phyloP scores from a whole-genome alignment of 2,888 invertebrate genomes.

The Hedya salicella region DNA sequence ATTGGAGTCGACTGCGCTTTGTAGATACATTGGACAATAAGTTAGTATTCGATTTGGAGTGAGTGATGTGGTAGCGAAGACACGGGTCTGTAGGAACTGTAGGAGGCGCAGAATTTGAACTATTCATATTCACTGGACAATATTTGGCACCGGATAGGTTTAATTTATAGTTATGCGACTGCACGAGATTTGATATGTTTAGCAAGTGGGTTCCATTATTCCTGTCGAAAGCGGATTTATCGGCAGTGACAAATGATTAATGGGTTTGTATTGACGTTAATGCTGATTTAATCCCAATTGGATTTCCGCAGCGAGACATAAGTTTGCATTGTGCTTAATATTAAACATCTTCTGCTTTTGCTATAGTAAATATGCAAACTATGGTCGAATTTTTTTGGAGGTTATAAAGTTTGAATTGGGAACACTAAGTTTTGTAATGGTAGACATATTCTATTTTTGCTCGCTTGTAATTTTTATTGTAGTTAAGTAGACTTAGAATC shows the following conservation, averaged over 20 bases:
- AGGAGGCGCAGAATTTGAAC: conserved; percentile 21
- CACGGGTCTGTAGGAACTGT: conserved; percentile 17
- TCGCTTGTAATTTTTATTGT: too few relatives aligned
- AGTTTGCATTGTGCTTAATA: not conserved
- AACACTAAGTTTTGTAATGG: too few relatives aligned
- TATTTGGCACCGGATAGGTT: conserved; percentile 33
- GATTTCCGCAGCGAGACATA: not conserved
- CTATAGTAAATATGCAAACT: not conserved
- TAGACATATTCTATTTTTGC: too few relatives aligned
- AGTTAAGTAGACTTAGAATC: too few relatives aligned
- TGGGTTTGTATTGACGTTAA: conserved; percentile 20
- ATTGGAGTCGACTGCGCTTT: not conserved
- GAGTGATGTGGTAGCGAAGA: conserved; percentile 35
- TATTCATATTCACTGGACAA: conserved; percentile 24
- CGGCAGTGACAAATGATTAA: conserved; percentile 1
- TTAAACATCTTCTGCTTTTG: not conserved
- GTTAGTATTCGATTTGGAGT: conserved; percentile 12
- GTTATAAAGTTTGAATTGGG: too few relatives aligned
- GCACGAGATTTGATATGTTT: conserved; percentile 22
- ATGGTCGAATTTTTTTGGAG: too few relatives aligned
- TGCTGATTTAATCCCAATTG: conserved; percentile 4
- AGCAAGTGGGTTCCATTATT: conserved; percentile 22
- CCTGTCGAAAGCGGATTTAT: conserved; percentile 22
- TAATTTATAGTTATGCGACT: conserved; percentile 26
- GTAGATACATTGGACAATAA: not conserved